Conservation (phyloP, 2,797 vertebrate genomes). For the Neostethus bicornis region DNA sequence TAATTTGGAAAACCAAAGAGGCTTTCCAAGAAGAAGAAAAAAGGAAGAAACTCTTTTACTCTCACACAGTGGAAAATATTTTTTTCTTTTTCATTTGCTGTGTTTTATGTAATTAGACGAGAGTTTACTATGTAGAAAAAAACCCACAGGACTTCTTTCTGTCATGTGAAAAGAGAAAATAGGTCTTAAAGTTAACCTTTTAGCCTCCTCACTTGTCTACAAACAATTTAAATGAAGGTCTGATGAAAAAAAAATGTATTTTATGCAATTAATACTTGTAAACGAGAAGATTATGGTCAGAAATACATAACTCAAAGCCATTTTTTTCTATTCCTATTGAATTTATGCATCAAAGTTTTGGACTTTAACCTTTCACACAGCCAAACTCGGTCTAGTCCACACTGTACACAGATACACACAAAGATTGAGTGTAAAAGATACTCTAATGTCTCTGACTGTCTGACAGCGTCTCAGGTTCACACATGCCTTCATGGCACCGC, state of each 20-base stretch:
- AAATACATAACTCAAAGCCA: constrained; percentile 2
- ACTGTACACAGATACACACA: constrained; percentile 4
- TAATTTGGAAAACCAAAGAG: background rate
- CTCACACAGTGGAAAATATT: no score
- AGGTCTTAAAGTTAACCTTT: background rate
- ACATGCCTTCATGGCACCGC: constrained; percentile 53
- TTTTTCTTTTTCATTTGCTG: no score
- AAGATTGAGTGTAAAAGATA: constrained; percentile 13
- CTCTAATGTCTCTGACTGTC: constrained; percentile 28
- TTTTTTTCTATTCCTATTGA: background rate
- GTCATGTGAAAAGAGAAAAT: background rate
- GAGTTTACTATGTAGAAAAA: background rate
- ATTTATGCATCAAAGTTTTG: background rate
- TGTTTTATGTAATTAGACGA: background rate
- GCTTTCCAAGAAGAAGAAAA: no score
- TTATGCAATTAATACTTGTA: background rate
- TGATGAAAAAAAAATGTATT: background rate
- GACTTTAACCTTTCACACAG: background rate
- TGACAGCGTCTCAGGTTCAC: constrained; percentile 35
- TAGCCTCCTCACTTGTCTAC: no score
- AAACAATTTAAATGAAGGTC: background rate
- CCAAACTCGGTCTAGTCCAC: background rate
- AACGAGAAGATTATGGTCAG: background rate
- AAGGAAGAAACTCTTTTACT: no score
- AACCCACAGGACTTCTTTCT: background rate